Evolutionary conservation across 1,140 invertebrate genomes (phyloP).

Genomic region (Drosophila ambigua): DNA sequence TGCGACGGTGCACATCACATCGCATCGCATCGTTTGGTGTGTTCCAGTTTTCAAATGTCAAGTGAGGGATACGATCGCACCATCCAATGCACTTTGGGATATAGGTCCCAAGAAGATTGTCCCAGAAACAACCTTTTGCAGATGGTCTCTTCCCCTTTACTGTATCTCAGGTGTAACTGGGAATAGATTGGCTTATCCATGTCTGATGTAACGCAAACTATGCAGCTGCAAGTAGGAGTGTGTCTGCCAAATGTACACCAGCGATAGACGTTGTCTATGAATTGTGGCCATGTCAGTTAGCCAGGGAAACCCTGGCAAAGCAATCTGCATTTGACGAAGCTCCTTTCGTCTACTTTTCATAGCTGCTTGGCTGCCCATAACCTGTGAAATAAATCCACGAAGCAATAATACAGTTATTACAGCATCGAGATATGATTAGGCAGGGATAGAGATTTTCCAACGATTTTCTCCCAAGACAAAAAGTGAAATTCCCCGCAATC

Average conservation of each 20-base stretch:
- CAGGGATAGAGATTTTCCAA: not conserved
- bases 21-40: conserved; percentile 38
- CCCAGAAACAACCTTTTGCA: conserved; percentile 30
- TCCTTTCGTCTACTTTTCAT: too few relatives aligned
- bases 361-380: too few relatives aligned
- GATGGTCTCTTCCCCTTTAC: not conserved
- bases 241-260: too few relatives aligned
- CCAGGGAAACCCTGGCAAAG: too few relatives aligned
- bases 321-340: too few relatives aligned
- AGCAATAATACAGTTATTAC: not conserved
- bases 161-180: not conserved
- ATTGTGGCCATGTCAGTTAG: too few relatives aligned
- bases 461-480: conserved; percentile 32
- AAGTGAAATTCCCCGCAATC: conserved; percentile 58
- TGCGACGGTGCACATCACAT: conserved; percentile 57
- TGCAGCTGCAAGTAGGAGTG: too few relatives aligned
- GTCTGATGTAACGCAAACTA: too few relatives aligned
- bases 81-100: conserved; percentile 35
- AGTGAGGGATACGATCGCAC: conserved; percentile 15
- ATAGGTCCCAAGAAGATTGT: conserved; percentile 6
- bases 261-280: too few relatives aligned
- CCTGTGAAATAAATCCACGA: not conserved
- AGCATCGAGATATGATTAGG: conserved; percentile 3
- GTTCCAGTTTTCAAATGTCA: conserved; percentile 68
- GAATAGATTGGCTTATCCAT: not conserved